Base-by-base conservation (phyloP, 2,797 vertebrate species). In the Lateolabrax maculatus region DNA sequence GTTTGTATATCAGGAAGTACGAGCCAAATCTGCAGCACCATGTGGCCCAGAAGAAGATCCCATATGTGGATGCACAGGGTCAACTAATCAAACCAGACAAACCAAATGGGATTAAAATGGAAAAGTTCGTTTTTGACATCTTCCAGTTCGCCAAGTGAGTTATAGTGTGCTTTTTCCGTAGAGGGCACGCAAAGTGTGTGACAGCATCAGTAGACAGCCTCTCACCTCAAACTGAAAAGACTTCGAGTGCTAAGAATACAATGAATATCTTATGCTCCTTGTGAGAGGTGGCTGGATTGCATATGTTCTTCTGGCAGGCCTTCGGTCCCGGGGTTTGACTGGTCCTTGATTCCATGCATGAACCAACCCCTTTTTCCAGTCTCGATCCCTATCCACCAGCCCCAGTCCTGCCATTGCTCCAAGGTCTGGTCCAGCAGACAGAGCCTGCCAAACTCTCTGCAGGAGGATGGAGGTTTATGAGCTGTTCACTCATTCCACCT, bases 121-220 rank as follows among this genome's bases (percentile, higher is more conserved):
- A 99, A 90, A 99, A 99, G 86, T 99, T 99, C 3, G 98, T 99
- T 86, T 99, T 99, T 2, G 98, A 99, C 94, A 98, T 99, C 94
- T 99, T 99, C 94, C 98, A 97, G 93, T 99, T 99, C 87, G 96
- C 98, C 82, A 97, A 97, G 98, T 99, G 96, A 81, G 97, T 93
- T 60, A 34, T 7, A 9, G 21, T 51, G 37, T 3, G 9, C 66
- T 68, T 46, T 71, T 60, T 65, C 48, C 57, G 51, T 4, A 27
- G 21, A 25, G 48, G 51, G 58, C 56, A 69, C n/a, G n/a, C 57
- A 51, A 63, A 53, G 61, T 57, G 60, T 77, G 85, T 79, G 63
- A 36, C 61, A 31, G 39, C 43, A 62, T 69, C 65, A 71, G 78
- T 52, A 79, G 64, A 31, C 39, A 43, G 37, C 37, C 25, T 27